Evolutionary conservation across 2,113 vertebrate species (phyloP).

Genomic region (Plecturocebus donacophilus): DNA sequence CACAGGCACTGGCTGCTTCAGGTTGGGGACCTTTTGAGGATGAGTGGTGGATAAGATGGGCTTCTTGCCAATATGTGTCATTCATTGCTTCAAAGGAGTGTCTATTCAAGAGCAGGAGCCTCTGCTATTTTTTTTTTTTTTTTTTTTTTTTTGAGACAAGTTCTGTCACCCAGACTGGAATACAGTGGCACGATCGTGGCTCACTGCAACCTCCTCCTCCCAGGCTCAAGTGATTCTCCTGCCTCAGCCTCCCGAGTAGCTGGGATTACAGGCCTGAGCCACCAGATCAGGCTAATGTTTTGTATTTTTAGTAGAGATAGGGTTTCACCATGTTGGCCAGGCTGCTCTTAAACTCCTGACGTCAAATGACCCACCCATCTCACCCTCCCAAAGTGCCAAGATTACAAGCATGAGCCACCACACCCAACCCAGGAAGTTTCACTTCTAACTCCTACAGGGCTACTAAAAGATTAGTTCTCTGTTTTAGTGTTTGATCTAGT

Average conservation of each 20-base stretch:
- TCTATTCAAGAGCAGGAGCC: neutral
- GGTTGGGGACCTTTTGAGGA: neutral
- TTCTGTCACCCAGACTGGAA: too few species aligned
- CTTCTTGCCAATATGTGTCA: neutral
- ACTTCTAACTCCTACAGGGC: neutral
- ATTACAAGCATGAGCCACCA: neutral
- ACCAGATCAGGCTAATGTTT: neutral
- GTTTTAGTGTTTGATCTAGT: slow-evolving; percentile 60
- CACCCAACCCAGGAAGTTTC: neutral
- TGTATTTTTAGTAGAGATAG: neutral
- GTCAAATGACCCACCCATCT: neutral
- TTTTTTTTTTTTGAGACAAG: too few species aligned
- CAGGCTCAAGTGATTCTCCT: too few species aligned
- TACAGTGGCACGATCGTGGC: too few species aligned
- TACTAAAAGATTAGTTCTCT: slow-evolving; percentile 19
- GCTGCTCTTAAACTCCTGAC: neutral
- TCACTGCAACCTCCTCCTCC: too few species aligned
- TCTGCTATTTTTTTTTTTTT: neutral
- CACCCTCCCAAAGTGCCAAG: neutral
- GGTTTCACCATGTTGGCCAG: neutral
- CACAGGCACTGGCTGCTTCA: neutral
- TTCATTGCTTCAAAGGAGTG: neutral
- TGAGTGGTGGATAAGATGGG: neutral
- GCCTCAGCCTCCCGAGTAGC: too few species aligned
- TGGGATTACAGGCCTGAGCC: too few species aligned